Evolutionary conservation across 2,113 vertebrate genomes (phyloP).

Genomic region (Tetrao urogallus): DNA sequence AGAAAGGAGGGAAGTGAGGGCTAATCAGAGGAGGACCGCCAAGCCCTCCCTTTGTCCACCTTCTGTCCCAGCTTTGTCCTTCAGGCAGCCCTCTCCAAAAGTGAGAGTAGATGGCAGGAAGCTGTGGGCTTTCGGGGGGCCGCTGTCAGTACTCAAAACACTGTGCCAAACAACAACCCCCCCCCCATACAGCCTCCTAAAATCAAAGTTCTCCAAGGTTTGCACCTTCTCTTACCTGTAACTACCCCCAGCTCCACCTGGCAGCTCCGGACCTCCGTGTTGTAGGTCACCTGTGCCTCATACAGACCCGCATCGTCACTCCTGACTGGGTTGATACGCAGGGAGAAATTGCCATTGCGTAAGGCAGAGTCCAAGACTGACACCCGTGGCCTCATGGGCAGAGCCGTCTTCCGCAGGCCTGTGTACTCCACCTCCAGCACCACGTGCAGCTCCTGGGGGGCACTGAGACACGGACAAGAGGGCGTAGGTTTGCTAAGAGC

Average conservation of each 20-base stretch:
- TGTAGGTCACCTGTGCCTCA: not conserved
- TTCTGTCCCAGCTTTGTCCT: not conserved
- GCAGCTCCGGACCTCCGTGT: not conserved
- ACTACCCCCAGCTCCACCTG: constrained; percentile 44
- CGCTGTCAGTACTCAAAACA: not conserved
- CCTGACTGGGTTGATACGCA: constrained; percentile 1
- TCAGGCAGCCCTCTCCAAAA: not conserved
- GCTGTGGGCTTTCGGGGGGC: rapidly evolving
- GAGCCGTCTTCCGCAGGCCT: not conserved
- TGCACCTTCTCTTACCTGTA: constrained; percentile 55
- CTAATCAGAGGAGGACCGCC: too few species aligned
- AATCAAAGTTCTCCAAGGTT: not conserved
- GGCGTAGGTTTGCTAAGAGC: rapidly evolving
- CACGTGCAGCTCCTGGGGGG: not conserved
- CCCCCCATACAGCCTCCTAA: not conserved
- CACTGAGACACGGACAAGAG: not conserved
- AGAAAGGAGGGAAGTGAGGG: not conserved
- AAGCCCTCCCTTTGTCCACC: not conserved
- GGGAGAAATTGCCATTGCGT: constrained; percentile 42
- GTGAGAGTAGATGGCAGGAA: not conserved
- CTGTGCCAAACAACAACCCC: not conserved
- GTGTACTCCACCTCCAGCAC: constrained; percentile 50
- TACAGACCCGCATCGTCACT: not conserved
- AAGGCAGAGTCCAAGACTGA: not conserved
- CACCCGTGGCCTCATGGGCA: constrained; percentile 46